Evolutionary conservation across 2,113 vertebrate species (phyloP), one percentile per base, ranked within the genome.

Genomic region (Mesitornis unicolor): DNA sequence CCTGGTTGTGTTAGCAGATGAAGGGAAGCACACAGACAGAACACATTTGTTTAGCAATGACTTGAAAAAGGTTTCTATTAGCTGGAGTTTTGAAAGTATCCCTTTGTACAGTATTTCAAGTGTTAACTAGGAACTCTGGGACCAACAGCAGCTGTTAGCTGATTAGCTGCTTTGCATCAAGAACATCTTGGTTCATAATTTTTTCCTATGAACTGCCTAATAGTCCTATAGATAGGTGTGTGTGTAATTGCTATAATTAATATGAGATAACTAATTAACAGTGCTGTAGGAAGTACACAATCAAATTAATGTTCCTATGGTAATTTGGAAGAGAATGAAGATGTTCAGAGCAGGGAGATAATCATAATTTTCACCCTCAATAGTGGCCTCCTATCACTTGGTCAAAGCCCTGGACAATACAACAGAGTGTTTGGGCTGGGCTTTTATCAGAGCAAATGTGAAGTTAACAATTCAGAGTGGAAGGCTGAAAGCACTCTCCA

Each of bases 211-310:
- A 85, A 85, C 67, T 92, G 70, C 76, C 76, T 90, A 95, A 87
- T 92, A 96, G 59, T 95, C 79, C 81, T 94, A 95, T 77, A 96
- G 95, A 80, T 96, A 97, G 96, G 96, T 97, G 96, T 94, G 94
- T 91, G 61, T 92, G 83, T 91, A 95, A 97, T 98, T 97, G 63
- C 68, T 97, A 63, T 97, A 95, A 97, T 94, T 97, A 97, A 95
- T 95, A 96, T 74, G 92, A 96, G 89, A 89, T 94, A 95, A 94
- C 86, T 89, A 96, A 97, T 96, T 94, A 96, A 93, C 70, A 56
- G 85, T 92, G 50, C 68, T 93, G 81, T 87, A 96, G 92, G 94
- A 96, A 91, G 64, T 83, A 95, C 84, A 95, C 87, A 95, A 94
- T 95, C 89, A 92, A 92, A 97, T 92, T 96, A 96, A 95, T 94